Evolutionary conservation across 1,140 invertebrate species (phyloP).

Genomic region (Mya arenaria): DNA sequence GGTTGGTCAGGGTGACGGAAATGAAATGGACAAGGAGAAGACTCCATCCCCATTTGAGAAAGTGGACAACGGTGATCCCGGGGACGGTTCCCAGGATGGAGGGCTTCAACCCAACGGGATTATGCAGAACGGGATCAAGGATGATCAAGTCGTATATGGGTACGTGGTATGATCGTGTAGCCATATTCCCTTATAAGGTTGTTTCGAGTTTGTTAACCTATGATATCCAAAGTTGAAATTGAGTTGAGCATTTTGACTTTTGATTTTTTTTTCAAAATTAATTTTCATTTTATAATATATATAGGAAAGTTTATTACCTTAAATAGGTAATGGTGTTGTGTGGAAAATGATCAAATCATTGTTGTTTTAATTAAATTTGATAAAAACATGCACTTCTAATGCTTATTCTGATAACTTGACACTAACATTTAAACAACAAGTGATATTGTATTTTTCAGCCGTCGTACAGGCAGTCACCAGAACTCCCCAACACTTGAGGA

Average conservation of each 20-base stretch:
- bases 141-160: constrained; percentile 95
- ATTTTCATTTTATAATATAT: too few relatives aligned
- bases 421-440: too few relatives aligned
- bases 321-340: too few relatives aligned
- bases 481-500: constrained; percentile 95
- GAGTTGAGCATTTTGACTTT: too few relatives aligned
- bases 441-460: constrained; percentile 34
- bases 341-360: too few relatives aligned
- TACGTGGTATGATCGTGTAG: too few relatives aligned
- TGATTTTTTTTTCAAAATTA: too few relatives aligned
- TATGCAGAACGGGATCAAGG: constrained; percentile 93
- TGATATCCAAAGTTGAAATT: too few relatives aligned
- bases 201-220: too few relatives aligned
- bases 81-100: constrained; percentile 81
- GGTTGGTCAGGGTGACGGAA: background rate
- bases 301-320: too few relatives aligned
- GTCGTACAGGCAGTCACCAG: constrained; percentile 89
- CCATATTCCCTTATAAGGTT: too few relatives aligned
- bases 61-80: constrained; percentile 80
- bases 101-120: constrained; percentile 87
- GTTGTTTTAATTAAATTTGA: too few relatives aligned
- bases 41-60: constrained; percentile 86
- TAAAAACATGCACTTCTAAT: background rate
- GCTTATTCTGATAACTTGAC: background rate
- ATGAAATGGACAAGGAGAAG: constrained; percentile 82